Percentiles rank a stretch among this genome's conserved stretches.
phyloP scores from a whole-genome alignment of 1,140 invertebrate genomes.

The Anastrepha obliqua region DNA sequence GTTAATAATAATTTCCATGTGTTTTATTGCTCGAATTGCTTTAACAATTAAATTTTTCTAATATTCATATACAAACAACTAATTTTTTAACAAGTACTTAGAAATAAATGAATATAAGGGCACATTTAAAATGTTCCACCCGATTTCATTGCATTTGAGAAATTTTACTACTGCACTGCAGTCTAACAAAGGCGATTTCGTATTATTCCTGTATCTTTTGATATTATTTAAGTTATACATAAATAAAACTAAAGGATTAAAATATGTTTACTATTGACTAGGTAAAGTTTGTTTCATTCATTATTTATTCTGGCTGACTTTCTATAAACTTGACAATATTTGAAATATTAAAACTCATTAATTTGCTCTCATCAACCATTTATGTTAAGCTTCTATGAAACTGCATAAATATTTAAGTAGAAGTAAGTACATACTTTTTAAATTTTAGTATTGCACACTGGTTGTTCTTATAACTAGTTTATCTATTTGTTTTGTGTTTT shows the following conservation, averaged over 20 bases:
- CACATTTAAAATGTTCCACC: neutral
- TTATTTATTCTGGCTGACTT: neutral
- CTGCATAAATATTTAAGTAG: neutral
- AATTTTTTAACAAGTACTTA: conserved; percentile 51
- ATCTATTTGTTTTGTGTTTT: neutral
- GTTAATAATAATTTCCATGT: too few relatives aligned
- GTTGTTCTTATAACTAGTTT: neutral
- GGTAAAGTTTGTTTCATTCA: conserved; percentile 69
- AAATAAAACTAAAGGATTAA: conserved; percentile 60
- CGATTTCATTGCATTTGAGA: neutral
- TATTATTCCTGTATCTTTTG: neutral
- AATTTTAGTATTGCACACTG: conserved; percentile 11
- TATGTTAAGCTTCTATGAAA: neutral
- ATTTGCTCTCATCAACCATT: neutral
- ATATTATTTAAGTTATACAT: conserved; percentile 22
- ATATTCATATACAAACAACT: conserved; percentile 25
- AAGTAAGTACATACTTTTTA: neutral
- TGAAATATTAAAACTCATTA: neutral
- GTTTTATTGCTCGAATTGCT: conserved; percentile 10
- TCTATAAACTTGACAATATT: neutral
- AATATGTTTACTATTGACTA: conserved; percentile 74
- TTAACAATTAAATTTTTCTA: neutral
- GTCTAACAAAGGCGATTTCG: neutral
- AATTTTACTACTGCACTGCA: neutral
- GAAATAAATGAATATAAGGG: conserved; percentile 15